Percentiles rank a stretch among this genome's conserved stretches.
Conservation (phyloP, 2,113 vertebrate genomes). For the Pteronura brasiliensis region DNA sequence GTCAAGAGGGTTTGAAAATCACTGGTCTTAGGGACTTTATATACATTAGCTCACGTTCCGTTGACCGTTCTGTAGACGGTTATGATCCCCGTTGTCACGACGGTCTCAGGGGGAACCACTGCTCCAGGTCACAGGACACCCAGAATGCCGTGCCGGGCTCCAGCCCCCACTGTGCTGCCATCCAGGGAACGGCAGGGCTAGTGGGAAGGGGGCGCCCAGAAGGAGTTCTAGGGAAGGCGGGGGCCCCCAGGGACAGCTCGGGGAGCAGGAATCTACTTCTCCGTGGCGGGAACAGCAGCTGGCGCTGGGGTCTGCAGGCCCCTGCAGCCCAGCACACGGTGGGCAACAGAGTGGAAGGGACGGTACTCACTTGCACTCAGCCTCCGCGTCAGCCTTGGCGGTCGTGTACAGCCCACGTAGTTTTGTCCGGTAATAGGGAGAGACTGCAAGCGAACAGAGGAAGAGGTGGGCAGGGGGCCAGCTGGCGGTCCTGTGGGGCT, state of each 20-base stretch:
- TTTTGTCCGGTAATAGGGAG: conserved; percentile 94
- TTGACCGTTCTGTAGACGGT: neutral
- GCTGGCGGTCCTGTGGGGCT: fast-evolving
- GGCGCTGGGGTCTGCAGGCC: fast-evolving
- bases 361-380: conserved; percentile 90
- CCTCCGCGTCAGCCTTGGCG: conserved; percentile 93
- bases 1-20: neutral
- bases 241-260: neutral
- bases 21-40: neutral
- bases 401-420: conserved; percentile 94
- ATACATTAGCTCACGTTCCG: neutral
- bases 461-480: neutral
- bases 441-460: conserved; percentile 82
- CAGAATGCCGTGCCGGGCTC: fast-evolving
- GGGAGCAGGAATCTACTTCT: neutral
- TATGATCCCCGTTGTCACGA: neutral
- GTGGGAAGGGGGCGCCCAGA: neutral
- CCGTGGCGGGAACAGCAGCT: fast-evolving
- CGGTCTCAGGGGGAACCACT: neutral
- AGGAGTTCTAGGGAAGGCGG: neutral
- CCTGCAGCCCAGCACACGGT: neutral
- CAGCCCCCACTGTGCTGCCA: neutral
- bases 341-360: neutral
- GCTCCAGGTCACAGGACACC: neutral
- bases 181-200: neutral